Evolutionary conservation across 1,140 invertebrate species (phyloP).

Genomic region (Drosophila teissieri): DNA sequence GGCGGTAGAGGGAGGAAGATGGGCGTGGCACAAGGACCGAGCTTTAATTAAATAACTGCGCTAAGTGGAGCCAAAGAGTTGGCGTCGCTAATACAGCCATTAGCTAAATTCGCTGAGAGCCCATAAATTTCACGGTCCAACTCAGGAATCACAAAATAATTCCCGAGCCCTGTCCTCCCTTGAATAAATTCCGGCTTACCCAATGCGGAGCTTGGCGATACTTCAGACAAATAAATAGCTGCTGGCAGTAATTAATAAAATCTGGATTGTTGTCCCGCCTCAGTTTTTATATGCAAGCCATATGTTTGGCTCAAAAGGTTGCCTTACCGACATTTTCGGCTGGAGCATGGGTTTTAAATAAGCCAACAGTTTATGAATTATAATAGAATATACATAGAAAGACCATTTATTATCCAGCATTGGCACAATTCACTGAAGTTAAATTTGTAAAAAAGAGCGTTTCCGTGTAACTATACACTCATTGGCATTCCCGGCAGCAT

Average conservation of each 20-base stretch:
- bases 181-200: conserved; percentile 13
- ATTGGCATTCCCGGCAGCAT: too few relatives aligned
- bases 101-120: conserved; percentile 68
- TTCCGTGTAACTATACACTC: too few relatives aligned
- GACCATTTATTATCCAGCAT: too few relatives aligned
- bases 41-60: conserved; percentile 78
- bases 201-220: conserved; percentile 11
- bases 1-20: not conserved
- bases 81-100: conserved; percentile 74
- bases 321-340: not conserved
- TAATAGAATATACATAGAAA: not conserved
- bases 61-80: conserved; percentile 76
- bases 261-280: conserved; percentile 9
- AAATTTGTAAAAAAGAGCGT: too few relatives aligned
- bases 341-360: not conserved
- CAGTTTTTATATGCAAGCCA: conserved; percentile 10
- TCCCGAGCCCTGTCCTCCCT: conserved; percentile 11
- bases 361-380: not conserved
- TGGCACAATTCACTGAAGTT: too few relatives aligned
- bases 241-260: conserved; percentile 25
- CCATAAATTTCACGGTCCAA: conserved; percentile 58
- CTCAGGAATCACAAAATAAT: conserved; percentile 38
- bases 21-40: conserved; percentile 5
- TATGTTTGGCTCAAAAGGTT: conserved; percentile 7
- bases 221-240: conserved; percentile 31